Conservation (phyloP, 2,888 invertebrate species). For the Pimpla rufipes region DNA sequence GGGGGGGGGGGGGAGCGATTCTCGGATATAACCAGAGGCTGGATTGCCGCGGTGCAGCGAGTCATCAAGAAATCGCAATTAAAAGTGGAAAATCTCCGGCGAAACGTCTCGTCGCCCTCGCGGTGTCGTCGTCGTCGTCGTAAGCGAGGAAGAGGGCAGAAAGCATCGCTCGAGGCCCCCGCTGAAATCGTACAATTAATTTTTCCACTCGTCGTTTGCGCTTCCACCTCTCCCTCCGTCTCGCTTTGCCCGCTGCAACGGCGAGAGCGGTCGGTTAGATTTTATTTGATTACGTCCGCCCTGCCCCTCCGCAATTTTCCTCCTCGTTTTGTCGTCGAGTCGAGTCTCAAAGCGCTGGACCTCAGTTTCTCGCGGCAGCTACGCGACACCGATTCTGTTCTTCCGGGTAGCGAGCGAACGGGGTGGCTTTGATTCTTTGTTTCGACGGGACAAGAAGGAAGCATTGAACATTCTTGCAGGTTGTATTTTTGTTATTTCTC, state of each 20-base stretch:
- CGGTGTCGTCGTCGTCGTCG: conserved; percentile 14
- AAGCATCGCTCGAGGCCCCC: conserved; percentile 54
- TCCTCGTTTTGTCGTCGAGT: conserved; percentile 29
- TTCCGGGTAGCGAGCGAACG: background rate
- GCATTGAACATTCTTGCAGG: conserved; percentile 42
- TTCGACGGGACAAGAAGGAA: conserved; percentile 42
- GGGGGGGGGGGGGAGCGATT: background rate
- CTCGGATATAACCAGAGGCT: conserved; percentile 17
- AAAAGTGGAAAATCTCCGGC: conserved; percentile 72
- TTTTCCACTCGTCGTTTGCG: conserved; percentile 62
- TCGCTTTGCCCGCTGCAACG: conserved; percentile 8
- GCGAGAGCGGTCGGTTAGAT: conserved; percentile 71
- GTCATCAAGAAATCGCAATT: conserved; percentile 71
- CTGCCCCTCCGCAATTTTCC: conserved; percentile 47
- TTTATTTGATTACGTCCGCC: conserved; percentile 74
- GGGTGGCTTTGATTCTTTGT: conserved; percentile 42
- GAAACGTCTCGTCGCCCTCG: conserved; percentile 15
- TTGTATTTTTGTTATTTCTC: conserved; percentile 49
- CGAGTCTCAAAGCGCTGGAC: conserved; percentile 24
- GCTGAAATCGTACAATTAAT: conserved; percentile 73
- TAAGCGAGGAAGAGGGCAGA: background rate
- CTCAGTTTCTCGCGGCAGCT: conserved; percentile 42
- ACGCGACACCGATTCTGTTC: background rate
- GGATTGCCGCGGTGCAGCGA: conserved; percentile 47
- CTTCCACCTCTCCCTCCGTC: background rate